Evolutionary conservation across 1,140 invertebrate genomes (phyloP).

Genomic region (Eumaeus atala): DNA sequence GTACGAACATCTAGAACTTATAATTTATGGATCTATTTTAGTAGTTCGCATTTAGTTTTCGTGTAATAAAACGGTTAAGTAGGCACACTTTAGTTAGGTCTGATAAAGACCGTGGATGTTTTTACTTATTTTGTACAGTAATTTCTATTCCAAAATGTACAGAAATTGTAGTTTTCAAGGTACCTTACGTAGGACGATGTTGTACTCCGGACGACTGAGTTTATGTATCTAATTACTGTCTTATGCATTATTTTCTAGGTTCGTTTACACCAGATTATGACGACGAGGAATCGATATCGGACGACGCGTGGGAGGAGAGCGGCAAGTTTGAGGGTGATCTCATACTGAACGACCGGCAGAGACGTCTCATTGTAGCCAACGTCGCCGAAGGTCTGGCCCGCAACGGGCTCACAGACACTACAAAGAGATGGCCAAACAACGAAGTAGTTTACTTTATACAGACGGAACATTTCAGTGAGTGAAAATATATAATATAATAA

Average conservation of each 20-base stretch:
- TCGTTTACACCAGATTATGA: conserved; percentile 45
- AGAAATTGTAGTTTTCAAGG: too few relatives aligned
- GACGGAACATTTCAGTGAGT: conserved; percentile 79
- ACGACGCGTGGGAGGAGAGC: conserved; percentile 70
- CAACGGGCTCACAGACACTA: conserved; percentile 78
- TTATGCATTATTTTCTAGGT: conserved; percentile 23
- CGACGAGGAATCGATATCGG: conserved; percentile 46
- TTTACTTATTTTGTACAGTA: too few relatives aligned
- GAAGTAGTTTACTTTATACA: conserved; percentile 79
- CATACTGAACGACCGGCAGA: conserved; percentile 61
- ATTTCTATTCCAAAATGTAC: too few relatives aligned
- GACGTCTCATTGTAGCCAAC: conserved; percentile 58
- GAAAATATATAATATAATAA: background rate
- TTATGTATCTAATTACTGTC: too few relatives aligned
- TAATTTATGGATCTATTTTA: too few relatives aligned
- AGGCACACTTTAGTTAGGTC: too few relatives aligned
- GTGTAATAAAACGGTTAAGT: too few relatives aligned
- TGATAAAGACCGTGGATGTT: too few relatives aligned
- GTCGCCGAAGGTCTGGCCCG: conserved; percentile 64
- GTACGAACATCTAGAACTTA: too few relatives aligned
- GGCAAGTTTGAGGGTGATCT: conserved; percentile 74
- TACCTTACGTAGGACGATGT: too few relatives aligned
- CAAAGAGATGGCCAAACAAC: conserved; percentile 78
- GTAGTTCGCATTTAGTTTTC: too few relatives aligned
- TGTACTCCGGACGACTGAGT: too few relatives aligned